Percentiles rank a stretch among this genome's conserved stretches.
These are phyloP conservation scores for Rhombomys opimus DNA, from an alignment of 2,113 vertebrate genomes.

Conservation along the genomic window DNA sequence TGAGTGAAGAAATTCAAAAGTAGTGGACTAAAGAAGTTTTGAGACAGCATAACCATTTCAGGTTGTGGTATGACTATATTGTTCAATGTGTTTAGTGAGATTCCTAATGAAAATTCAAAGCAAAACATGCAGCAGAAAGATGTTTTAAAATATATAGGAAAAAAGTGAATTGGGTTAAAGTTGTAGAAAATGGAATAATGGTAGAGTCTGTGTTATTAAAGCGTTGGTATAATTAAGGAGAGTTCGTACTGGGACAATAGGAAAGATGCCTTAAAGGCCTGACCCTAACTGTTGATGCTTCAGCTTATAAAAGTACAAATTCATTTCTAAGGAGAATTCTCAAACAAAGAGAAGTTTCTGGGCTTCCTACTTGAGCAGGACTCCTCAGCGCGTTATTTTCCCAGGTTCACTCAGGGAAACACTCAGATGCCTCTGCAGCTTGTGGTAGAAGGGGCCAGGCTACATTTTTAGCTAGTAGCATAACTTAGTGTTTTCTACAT, in stretches of 20 bases:
- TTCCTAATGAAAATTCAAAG: not conserved
- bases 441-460: not conserved
- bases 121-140: not conserved
- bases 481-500: not conserved
- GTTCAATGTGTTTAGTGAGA: not conserved
- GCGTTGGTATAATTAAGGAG: not conserved
- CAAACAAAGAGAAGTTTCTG: not conserved
- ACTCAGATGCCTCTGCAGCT: too few species aligned
- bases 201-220: not conserved
- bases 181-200: not conserved
- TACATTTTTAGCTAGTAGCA: not conserved
- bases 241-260: not conserved
- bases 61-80: not conserved
- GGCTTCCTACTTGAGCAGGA: not conserved
- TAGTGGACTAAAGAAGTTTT: not conserved
- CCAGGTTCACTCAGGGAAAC: too few species aligned
- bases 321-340: not conserved
- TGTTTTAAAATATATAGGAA: not conserved
- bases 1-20: too few species aligned
- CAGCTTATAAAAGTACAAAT: not conserved
- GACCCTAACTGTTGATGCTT: not conserved
- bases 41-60: not conserved
- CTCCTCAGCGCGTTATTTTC: not conserved
- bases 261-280: not conserved
- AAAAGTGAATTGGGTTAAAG: not conserved